Evolutionary conservation across 2,113 vertebrate species (phyloP).

Genomic region (Halichoeres trimaculatus): DNA sequence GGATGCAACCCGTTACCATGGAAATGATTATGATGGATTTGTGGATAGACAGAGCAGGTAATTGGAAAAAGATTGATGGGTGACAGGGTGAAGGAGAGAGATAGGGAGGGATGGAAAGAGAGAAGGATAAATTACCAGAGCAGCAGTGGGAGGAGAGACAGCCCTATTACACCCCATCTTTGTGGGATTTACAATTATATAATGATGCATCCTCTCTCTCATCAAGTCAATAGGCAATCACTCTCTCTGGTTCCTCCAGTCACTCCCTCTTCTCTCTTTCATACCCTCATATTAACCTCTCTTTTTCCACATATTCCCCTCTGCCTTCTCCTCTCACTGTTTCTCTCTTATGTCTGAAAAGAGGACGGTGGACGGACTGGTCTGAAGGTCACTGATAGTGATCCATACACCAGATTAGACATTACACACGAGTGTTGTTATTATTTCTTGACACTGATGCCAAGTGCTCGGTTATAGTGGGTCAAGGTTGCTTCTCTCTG

Average conservation of each 20-base stretch:
- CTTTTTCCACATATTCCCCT: constrained; percentile 34
- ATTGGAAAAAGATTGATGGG: constrained; percentile 89
- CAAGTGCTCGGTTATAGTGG: no score
- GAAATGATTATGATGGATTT: constrained; percentile 87
- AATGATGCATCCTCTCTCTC: constrained; percentile 77
- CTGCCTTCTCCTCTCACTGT: constrained; percentile 25
- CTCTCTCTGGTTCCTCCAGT: constrained; percentile 58
- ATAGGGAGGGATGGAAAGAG: constrained; percentile 62
- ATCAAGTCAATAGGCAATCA: constrained; percentile 76
- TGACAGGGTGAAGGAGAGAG: constrained; percentile 75
- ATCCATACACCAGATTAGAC: constrained; percentile 12
- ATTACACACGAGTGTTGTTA: neutral
- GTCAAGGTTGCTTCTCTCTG: no score
- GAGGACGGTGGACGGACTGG: constrained; percentile 40
- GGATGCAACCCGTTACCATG: constrained; percentile 83
- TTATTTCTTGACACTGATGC: no score
- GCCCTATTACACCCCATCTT: constrained; percentile 79
- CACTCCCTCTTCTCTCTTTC: constrained; percentile 56
- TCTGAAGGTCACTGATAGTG: constrained; percentile 27
- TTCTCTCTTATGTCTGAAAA: constrained; percentile 37
- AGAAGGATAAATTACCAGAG: constrained; percentile 73
- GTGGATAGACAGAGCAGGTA: constrained; percentile 84
- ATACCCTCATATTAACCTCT: constrained; percentile 32
- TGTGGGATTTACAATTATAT: constrained; percentile 81
- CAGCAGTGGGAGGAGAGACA: constrained; percentile 72